Base-by-base conservation (phyloP, 2,888 invertebrate genomes). In the Listrodromus nycthemerus region DNA sequence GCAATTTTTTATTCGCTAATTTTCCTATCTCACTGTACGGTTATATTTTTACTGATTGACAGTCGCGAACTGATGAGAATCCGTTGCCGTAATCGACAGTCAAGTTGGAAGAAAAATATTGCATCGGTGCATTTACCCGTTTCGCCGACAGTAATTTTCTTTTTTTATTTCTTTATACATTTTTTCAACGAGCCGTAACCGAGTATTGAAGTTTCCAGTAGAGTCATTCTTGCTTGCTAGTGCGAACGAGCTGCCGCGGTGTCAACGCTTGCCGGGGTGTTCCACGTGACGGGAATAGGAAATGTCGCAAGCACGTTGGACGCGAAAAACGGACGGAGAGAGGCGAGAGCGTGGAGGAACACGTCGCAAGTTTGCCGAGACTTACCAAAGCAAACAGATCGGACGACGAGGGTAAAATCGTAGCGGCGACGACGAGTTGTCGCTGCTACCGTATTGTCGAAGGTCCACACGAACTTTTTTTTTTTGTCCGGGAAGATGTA, bases 331-430 rank as follows among this genome's bases (percentile, higher is more conserved):
- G 41, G 75, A 48, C n/a, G 61, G 73, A 80, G 70, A 55, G 71
- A 85, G 16, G 50, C 10, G 27, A 33, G 33, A 58, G 30, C 58
- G 24, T 1, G 63, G 45, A 76, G 52, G 24, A 82, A 82, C 71
- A 52, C 71, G 84, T 76, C 52, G 71, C 50, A 50, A 79, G 84
- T 79, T 65, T 78, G 67, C 82, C 78, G 41, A 75, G 82, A 78
- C 78, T 82, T 69, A 61, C 84, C 74, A 71, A 27, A 71, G 78
- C 75, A 82, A 84, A 84, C 75, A 82, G 84, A 82, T 84, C 77
- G 74, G 75, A 83, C 74, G 55, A 33, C 65, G 58, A 70, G 50
- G 58, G 63, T 45, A 48, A 79, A 80, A 83, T 83, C 73, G 70
- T 79, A 33, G 79, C 48, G 71, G 45, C 27, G 48, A 24, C 71